Percentiles rank a stretch among this genome's conserved stretches.
Conservation (phyloP, 2,888 invertebrate genomes). For the Margaritifera margaritifera region DNA sequence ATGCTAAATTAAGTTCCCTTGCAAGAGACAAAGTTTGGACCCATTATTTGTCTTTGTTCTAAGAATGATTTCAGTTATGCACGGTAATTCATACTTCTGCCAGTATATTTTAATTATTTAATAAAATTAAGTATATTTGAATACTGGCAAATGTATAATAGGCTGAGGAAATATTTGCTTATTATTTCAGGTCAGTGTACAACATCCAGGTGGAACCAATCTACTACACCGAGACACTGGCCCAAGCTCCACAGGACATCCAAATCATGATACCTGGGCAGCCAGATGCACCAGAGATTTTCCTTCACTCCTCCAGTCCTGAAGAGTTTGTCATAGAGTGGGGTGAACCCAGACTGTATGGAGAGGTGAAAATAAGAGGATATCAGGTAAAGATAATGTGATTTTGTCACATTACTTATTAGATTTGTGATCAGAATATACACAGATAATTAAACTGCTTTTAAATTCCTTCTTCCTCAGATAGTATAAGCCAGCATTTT, state of each 20-base stretch:
- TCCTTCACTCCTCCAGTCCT: conserved; percentile 60
- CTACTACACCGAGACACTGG: conserved; percentile 61
- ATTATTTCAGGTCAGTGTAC: conserved; percentile 61
- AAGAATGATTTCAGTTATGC: no score
- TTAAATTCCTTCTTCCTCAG: no score
- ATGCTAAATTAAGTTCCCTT: no score
- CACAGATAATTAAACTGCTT: no score
- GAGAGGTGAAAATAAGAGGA: conserved; percentile 67
- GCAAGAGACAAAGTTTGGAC: no score
- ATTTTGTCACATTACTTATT: no score
- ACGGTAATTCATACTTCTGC: no score
- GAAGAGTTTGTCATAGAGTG: conserved; percentile 72
- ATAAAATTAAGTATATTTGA: no score
- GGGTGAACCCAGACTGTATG: conserved; percentile 70
- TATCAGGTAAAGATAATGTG: conserved; percentile 68
- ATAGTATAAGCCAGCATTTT: no score
- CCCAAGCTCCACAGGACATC: conserved; percentile 60
- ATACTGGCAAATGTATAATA: no score
- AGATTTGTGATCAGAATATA: neutral
- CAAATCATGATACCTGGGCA: conserved; percentile 71
- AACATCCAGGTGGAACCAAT: conserved; percentile 66
- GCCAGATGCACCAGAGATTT: conserved; percentile 71
- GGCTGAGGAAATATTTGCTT: neutral
- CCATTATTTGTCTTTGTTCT: no score
- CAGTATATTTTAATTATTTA: no score